Evolutionary conservation across 1,140 invertebrate genomes (phyloP), one percentile per base, ranked within the genome.

Genomic region (Drosophila trapezifrons): DNA sequence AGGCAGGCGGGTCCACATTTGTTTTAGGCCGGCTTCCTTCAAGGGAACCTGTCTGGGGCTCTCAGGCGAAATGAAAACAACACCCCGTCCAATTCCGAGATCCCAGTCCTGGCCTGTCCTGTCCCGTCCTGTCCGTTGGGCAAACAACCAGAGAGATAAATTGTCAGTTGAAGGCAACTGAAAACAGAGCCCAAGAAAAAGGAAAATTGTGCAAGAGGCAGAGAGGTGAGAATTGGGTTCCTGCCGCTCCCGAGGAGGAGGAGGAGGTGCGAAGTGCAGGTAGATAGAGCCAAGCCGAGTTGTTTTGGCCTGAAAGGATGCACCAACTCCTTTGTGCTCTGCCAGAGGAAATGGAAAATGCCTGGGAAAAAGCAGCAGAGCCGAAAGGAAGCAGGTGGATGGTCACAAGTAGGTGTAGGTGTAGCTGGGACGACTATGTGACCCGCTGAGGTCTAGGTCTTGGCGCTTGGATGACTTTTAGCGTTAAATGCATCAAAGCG

Each of bases 121-220:
- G 35, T 67, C 38, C 59, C 60, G 32, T 47, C 58, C 35, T 22
- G 35, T 67, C 38, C 59, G 56, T 38, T 78, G 55, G 56, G 43
- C 75, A 78, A 78, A 78, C 76, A 78, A 15, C 49, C 62, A 60
- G 72, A 60, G 72, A 87, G 84, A 87, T 89, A 89, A 89, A 89
- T 90, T 89, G 85, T 89, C 77, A 89, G 84, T 86, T 86, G 76
- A 83, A 83, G 80, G 52, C 45, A 83, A 70, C 55, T 29, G 45
- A 67, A 65, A 77, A 73, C 60, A 76, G 59, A 73, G 40, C 49
- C 49, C 13, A 58, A 63, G 62, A 76, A 80, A 54, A 80, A 60
- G 64, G 74, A 73, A 89, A 89, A 84, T 89, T 89, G 84, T 87
- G 84, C 84, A 83, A 78, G 49, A 52, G 79, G 80, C 74, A 72